Base-by-base conservation (phyloP, 2,888 invertebrate genomes). In the Buathra laborator region DNA sequence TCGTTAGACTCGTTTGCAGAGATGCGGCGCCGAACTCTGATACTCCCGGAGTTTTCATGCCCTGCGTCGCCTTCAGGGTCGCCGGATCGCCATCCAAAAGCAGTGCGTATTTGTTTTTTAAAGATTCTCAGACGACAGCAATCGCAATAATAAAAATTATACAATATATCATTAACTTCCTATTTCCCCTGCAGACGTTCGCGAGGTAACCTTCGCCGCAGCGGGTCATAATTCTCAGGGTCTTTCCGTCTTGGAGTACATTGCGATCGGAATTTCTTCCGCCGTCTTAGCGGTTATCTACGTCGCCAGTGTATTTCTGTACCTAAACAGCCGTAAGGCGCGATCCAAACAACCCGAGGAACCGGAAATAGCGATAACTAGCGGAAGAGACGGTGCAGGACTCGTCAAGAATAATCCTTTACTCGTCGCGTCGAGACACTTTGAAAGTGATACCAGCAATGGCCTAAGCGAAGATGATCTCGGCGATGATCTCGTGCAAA, bases 251-350 rank as follows among this genome's bases (percentile, higher is more conserved):
- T 95, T 96, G 10, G 98, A 98, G 94, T 98, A 98, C 90, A 95
- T 97, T 24, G 97, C 97, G 0, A 97, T 98, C 81, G 98, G 97
- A 44, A 95, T 97, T 67, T 97, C 97, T 89, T 97, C 98, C 19
- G 95, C 98, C 19, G 94, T 98, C n/a, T 94, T 98, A n/a, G 98
- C 97, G 0, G 95, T 98, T 46, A 97, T 98, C 89, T 98, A 98
- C 93, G 97, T 98, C 19, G 97, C 97, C 0, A 98, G 98, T 5
- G 97, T 98, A 29, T 97, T 97, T 84, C 95, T 98, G 14, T 98
- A 97, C 92, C 93, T 98, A 66, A 97, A 97, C 92, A 96, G 97
- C 87, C 95, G 97, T 89, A 97, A 96, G 93, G 95, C 96, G 56
- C 95, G 96, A 88, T 87, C 90, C 37, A 91, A 91, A 80, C 83